Percentiles rank a stretch among this genome's conserved stretches.
phyloP scores from a whole-genome alignment of 2,888 invertebrate genomes.

The Lingula anatina region DNA sequence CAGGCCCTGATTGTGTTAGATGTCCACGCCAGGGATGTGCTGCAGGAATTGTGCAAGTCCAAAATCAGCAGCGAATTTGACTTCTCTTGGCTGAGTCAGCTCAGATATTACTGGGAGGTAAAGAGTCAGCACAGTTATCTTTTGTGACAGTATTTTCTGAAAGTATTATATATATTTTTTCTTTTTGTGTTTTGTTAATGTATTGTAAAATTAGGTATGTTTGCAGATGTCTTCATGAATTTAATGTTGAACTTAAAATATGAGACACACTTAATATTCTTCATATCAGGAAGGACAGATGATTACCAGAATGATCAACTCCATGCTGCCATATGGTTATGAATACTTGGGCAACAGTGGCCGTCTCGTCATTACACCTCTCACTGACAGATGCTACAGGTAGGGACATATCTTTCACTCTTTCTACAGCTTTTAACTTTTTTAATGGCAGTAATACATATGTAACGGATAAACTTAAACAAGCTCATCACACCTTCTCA shows the following conservation, averaged over 20 bases:
- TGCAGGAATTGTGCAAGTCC: conserved; percentile 37
- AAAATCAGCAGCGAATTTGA: conserved; percentile 48
- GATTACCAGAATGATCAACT: conserved; percentile 55
- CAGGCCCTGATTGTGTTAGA: conserved; percentile 66
- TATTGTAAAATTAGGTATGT: no score
- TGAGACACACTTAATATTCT: no score
- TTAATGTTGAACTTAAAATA: no score
- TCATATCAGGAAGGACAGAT: conserved; percentile 48
- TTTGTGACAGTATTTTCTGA: no score
- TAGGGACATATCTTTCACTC: conserved; percentile 8
- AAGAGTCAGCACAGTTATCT: no score
- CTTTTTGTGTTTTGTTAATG: no score
- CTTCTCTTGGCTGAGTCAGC: conserved; percentile 54
- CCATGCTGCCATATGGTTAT: conserved; percentile 54
- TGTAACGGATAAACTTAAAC: no score
- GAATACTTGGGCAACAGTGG: conserved; percentile 55
- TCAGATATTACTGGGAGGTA: conserved; percentile 55
- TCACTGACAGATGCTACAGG: conserved; percentile 56
- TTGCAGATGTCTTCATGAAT: no score
- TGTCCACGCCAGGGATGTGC: conserved; percentile 57
- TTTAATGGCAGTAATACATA: no score
- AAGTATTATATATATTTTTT: no score
- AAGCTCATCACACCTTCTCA: not conserved
- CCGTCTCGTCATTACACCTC: conserved; percentile 55
- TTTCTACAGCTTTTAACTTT: no score